Percentiles rank a stretch among this genome's conserved stretches.
phyloP scores from a whole-genome alignment of 1,140 invertebrate genomes.

The Cydia amplana region DNA sequence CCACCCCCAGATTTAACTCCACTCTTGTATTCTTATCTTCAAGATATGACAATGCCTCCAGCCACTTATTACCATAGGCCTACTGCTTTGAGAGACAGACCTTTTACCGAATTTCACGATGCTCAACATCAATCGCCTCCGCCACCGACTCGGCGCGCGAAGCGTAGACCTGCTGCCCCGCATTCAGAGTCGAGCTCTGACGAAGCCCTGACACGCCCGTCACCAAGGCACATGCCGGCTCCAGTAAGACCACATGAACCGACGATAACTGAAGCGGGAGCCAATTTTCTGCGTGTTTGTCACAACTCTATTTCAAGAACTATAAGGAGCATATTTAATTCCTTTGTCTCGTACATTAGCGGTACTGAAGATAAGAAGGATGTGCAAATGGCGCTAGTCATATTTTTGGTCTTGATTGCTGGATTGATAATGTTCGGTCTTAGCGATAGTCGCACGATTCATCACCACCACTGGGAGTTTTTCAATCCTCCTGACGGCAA shows the following conservation, averaged over 20 bases:
- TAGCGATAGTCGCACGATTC: constrained; percentile 84
- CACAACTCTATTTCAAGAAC: constrained; percentile 82
- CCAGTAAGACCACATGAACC: constrained; percentile 75
- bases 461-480: constrained; percentile 91
- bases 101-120: constrained; percentile 61
- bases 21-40: constrained; percentile 80
- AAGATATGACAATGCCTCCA: constrained; percentile 69
- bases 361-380: constrained; percentile 84
- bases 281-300: constrained; percentile 84
- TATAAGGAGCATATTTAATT: constrained; percentile 83
- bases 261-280: constrained; percentile 82
- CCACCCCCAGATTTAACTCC: constrained; percentile 79
- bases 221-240: constrained; percentile 65
- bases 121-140: constrained; percentile 58
- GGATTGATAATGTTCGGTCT: constrained; percentile 86
- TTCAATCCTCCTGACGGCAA: constrained; percentile 85
- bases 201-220: constrained; percentile 68
- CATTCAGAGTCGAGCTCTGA: constrained; percentile 78
- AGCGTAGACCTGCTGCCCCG: constrained; percentile 63
- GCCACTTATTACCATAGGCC: constrained; percentile 69
- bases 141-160: constrained; percentile 61
- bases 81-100: constrained; percentile 64
- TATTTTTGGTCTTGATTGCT: constrained; percentile 87
- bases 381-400: constrained; percentile 85
- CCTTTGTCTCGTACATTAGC: constrained; percentile 81